These are phyloP conservation scores for Pygocentrus nattereri DNA, from an alignment of 2,797 vertebrate genomes.

Conservation along the genomic window DNA sequence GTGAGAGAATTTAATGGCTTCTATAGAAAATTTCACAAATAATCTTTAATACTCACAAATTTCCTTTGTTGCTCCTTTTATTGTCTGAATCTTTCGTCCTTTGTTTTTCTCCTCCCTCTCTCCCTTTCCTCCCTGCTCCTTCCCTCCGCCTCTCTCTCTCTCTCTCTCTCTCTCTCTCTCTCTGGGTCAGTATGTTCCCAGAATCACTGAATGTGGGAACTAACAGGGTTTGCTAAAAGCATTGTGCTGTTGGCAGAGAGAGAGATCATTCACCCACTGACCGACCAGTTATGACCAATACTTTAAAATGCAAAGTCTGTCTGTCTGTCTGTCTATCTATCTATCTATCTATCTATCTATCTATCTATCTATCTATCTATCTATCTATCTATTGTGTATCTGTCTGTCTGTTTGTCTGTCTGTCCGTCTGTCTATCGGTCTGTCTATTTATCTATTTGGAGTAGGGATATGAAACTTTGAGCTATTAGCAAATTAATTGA, in stretches of 20 bases:
- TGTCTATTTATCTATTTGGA: too few species aligned
- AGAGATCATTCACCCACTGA: too few species aligned
- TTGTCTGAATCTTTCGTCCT: conserved; percentile 67
- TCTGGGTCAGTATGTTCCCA: background rate
- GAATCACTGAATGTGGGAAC: too few species aligned
- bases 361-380: too few species aligned
- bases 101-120: conserved; percentile 38
- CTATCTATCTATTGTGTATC: background rate
- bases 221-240: too few species aligned
- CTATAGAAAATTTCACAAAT: conserved; percentile 11
- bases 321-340: background rate
- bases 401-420: background rate
- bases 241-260: too few species aligned
- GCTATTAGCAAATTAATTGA: too few species aligned
- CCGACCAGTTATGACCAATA: too few species aligned
- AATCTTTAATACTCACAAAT: conserved; percentile 64
- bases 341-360: background rate
- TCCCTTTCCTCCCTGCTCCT: conserved; percentile 18
- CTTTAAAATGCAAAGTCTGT: too few species aligned
- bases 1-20: conserved; percentile 15
- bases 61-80: conserved; percentile 73
- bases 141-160: conserved; percentile 31
- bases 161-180: conserved; percentile 25
- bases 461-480: too few species aligned
- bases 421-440: background rate